Base-by-base conservation (phyloP, 2,888 invertebrate genomes). In the Trissoscelio sp. region DNA sequence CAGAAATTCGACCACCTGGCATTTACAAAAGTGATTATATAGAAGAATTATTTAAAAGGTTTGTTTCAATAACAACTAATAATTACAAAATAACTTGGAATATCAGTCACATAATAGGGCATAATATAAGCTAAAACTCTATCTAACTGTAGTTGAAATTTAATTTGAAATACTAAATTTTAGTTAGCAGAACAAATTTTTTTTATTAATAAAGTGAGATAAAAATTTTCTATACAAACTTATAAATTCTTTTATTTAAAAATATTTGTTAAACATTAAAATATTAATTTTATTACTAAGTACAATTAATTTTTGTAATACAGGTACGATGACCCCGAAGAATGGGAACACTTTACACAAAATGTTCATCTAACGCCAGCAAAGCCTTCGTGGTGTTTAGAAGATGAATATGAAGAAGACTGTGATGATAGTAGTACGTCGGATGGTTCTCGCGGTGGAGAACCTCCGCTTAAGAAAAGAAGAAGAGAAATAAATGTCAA, bases 11-110 rank as follows among this genome's bases (percentile, higher is more conserved):
- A 81, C 95, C 96, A 0, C 98, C 98, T 0, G 99, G 99, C 16
- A 99, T 99, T 87, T 99, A 99, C 92, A 99, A 99, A 91, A 95
- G 95, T 83, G 98, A 99, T 89, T 99, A 99, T 90, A 93, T 99
- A 66, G 92, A 94, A 85, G 98, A 98, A 91, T 92, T 99, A 28
- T 98, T 95, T 89, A 93, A 97, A 1, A 70, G 48, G 77, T 77
- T 28, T 28, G 3, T 28, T 28, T 28, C 28, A 28, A 5, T 28
- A 28, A 28, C 3, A 28, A 28, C 3, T 28, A 5, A 3, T 5
- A 28, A 28, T 5, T 28, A 5, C 28, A 28, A 28, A 28, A 28
- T 6, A 28, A n/a, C n/a, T n/a, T n/a, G n/a, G n/a, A n/a, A n/a
- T n/a, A n/a, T n/a, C n/a, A n/a, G n/a, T n/a, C n/a, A n/a, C n/a